A percentile compares a stretch with the other conserved stretches of the same genome.
Conservation (phyloP, 2,888 invertebrate species). For the Dusona sp. region DNA sequence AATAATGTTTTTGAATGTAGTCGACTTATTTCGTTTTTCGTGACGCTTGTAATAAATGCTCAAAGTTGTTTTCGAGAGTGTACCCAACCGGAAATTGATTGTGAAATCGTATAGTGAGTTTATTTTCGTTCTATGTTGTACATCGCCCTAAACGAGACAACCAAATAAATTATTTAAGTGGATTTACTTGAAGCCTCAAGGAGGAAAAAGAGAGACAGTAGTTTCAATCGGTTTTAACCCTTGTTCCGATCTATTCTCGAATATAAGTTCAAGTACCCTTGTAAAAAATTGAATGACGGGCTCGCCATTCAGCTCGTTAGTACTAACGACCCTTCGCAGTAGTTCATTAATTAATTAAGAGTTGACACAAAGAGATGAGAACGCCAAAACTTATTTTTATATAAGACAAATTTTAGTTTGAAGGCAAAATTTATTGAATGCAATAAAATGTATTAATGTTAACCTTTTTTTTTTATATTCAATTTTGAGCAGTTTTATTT, state of each 20-base stretch:
- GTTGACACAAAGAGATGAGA: neutral
- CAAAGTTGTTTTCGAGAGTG: conserved; percentile 25
- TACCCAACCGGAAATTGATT: conserved; percentile 68
- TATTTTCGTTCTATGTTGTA: conserved; percentile 62
- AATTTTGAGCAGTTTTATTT: no score
- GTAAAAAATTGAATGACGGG: conserved; percentile 15
- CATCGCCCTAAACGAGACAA: conserved; percentile 53
- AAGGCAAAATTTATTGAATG: neutral
- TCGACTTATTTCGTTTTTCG: neutral
- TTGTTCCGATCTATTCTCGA: conserved; percentile 11
- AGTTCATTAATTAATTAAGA: neutral
- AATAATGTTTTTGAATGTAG: neutral
- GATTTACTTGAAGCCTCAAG: conserved; percentile 52
- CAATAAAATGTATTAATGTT: neutral
- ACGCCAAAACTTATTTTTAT: neutral
- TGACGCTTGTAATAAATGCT: neutral
- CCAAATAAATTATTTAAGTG: conserved; percentile 71
- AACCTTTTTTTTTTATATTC: neutral
- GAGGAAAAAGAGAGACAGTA: conserved; percentile 45
- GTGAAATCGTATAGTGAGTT: conserved; percentile 64
- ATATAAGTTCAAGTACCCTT: conserved; percentile 54
- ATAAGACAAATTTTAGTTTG: neutral
- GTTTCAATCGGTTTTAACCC: conserved; percentile 42
- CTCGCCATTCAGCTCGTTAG: conserved; percentile 27
- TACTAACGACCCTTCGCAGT: conserved; percentile 5